These are phyloP conservation scores for Erpornis zantholeuca DNA, from an alignment of 2,113 vertebrate species.

Conservation along the genomic window DNA sequence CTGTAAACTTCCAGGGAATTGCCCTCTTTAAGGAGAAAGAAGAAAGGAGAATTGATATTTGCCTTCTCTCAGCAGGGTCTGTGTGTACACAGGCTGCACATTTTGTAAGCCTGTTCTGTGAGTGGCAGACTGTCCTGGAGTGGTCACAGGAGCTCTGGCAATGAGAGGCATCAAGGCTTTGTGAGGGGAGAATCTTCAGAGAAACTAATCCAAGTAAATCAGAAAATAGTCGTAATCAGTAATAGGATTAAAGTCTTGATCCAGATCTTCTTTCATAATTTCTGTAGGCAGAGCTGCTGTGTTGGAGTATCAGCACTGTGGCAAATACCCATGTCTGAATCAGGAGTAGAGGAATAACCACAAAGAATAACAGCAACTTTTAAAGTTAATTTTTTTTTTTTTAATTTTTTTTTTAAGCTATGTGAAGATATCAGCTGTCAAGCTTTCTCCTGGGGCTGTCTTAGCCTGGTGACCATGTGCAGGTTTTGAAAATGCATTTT, in stretches of 20 bases:
- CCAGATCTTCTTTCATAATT: not conserved
- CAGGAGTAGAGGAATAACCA: not conserved
- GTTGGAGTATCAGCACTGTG: not conserved
- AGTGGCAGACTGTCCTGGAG: not conserved
- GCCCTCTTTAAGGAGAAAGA: not conserved
- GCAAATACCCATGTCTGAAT: not conserved
- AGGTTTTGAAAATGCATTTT: not conserved
- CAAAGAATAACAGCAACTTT: not conserved
- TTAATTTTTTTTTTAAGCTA: not conserved
- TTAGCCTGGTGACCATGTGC: not conserved
- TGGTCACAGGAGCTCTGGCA: not conserved
- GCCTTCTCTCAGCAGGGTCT: not conserved
- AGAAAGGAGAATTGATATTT: not conserved
- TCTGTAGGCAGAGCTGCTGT: not conserved
- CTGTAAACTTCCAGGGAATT: not conserved
- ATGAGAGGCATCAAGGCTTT: not conserved
- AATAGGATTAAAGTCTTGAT: not conserved
- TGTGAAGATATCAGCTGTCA: not conserved
- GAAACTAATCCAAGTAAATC: not conserved
- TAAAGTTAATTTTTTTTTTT: not conserved
- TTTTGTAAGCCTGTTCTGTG: not conserved
- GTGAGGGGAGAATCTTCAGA: not conserved
- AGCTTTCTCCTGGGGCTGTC: not conserved
- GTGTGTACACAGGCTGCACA: not conserved
- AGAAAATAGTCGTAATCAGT: not conserved